Evolutionary conservation across 2,797 vertebrate genomes (phyloP), one percentile per base, ranked within the genome.

Genomic region (Oophaga sylvatica): DNA sequence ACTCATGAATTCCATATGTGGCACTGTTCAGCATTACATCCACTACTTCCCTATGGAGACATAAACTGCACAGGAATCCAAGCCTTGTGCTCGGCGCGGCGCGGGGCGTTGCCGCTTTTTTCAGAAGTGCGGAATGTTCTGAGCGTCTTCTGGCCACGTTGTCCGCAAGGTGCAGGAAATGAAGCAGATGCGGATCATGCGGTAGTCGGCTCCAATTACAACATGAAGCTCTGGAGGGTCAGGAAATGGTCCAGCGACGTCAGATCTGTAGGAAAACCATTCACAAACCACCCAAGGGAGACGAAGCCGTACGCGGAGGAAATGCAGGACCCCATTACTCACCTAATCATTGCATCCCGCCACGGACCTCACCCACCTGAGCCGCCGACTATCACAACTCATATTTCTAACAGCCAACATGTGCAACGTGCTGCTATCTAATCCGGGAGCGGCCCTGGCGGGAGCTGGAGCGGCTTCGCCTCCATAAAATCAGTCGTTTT

Each of bases 1-100:
- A 63, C 4, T 45, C 62, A 90, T 86, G 56, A 70, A 90, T 90
- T 68, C 87, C 80, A 89, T 75, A 88, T 81, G 67, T 45, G 87
- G 71, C 20, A 57, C 79, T 78, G 70, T 89, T 65, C 78, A 83
- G 83, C 80, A 81, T 87, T 90, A 85, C 81, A 88, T 88, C 29
- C 13, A 16, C 11, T 89, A 73, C 63, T 80, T 91, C 83, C 83
- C 78, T 22, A 60, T 85, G 80, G 65, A 9, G 3, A 6, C 0
- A 1, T 90, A 17, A 16, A 87, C 82, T 81, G 29, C 48, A 71
- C n/a, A 22, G n/a, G 48, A 57, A 57, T 45, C 26, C 19, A 41
- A 26, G 67, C 15, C 73, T 81, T 86, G 60, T 59, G 35, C 20
- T 10, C 20, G 59, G 56, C 48, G 48, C 48, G 70, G 10, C 29